phyloP scores from a whole-genome alignment of 2,797 vertebrate genomes.

The Hemitrygon akajei region DNA sequence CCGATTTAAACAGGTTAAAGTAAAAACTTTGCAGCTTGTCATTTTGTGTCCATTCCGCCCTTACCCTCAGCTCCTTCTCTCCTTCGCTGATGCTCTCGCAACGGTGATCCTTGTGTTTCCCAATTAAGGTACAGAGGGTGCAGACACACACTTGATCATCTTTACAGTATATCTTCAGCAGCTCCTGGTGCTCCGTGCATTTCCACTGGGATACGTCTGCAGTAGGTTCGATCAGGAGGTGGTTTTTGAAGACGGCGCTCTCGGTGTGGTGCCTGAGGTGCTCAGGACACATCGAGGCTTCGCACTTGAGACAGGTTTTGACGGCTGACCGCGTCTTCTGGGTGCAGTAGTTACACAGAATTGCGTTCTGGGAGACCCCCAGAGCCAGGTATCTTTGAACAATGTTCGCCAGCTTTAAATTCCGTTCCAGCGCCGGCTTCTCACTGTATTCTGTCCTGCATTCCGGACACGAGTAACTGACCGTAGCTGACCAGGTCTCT shows the following conservation, averaged over 20 bases:
- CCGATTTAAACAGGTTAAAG: no score
- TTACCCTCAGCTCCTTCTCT: slow-evolving; percentile 31
- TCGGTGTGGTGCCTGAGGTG: slow-evolving; percentile 63
- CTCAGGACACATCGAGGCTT: slow-evolving; percentile 66
- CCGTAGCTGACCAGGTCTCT: background rate
- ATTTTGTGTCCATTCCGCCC: background rate
- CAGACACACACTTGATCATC: slow-evolving; percentile 60
- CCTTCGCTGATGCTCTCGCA: slow-evolving; percentile 12
- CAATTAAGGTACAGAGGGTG: slow-evolving; percentile 61
- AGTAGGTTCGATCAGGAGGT: slow-evolving; percentile 58
- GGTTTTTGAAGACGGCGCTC: slow-evolving; percentile 59
- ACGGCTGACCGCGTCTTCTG: slow-evolving; percentile 48
- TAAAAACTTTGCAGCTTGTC: no score
- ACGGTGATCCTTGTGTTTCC: slow-evolving; percentile 56
- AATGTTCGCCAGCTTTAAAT: slow-evolving; percentile 32
- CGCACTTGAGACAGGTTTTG: slow-evolving; percentile 66
- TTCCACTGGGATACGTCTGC: slow-evolving; percentile 59
- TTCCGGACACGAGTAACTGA: slow-evolving; percentile 21
- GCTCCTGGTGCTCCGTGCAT: slow-evolving; percentile 61
- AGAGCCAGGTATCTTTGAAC: slow-evolving; percentile 35
- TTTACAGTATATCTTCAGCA: slow-evolving; percentile 62
- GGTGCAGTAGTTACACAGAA: slow-evolving; percentile 58
- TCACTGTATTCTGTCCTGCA: background rate
- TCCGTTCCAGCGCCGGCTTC: slow-evolving; percentile 12
- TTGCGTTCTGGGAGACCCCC: slow-evolving; percentile 14